Conservation (phyloP, 2,888 invertebrate genomes). For the Pristionchus entomophagus region DNA sequence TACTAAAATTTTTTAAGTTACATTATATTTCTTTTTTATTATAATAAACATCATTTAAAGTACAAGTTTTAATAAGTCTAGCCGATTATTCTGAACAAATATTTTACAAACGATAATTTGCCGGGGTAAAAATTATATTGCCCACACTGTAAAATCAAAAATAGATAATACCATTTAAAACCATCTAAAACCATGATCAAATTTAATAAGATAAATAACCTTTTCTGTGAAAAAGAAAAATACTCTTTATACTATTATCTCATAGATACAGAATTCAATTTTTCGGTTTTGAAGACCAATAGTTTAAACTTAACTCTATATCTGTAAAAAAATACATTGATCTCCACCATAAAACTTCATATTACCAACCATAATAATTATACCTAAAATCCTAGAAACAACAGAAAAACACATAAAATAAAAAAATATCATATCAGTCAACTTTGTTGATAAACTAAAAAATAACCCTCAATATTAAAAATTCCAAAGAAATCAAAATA, state of each 20-base stretch:
- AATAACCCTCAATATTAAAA: constrained; percentile 64
- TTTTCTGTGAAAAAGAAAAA: constrained; percentile 65
- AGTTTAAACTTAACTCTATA: constrained; percentile 70
- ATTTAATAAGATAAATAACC: constrained; percentile 65
- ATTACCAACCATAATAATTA: constrained; percentile 63
- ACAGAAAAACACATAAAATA: constrained; percentile 69
- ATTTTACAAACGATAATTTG: constrained; percentile 67
- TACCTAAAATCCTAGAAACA: constrained; percentile 65
- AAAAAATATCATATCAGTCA: constrained; percentile 61
- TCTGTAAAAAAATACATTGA: constrained; percentile 66
- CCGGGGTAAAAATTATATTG: constrained; percentile 67
- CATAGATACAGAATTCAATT: constrained; percentile 62
- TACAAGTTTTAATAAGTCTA: constrained; percentile 67
- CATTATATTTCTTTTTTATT: constrained; percentile 48
- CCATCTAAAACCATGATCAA: constrained; percentile 66
- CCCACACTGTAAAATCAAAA: constrained; percentile 65
- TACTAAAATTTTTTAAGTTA: constrained; percentile 56
- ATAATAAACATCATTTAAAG: constrained; percentile 66
- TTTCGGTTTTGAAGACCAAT: constrained; percentile 70
- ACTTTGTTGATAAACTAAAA: constrained; percentile 55
- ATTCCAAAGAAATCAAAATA: constrained; percentile 68
- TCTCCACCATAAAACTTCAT: constrained; percentile 66
- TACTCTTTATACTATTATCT: constrained; percentile 68
- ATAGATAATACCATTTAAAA: constrained; percentile 70
- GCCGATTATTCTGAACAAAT: constrained; percentile 72